Evolutionary conservation across 2,113 vertebrate genomes (phyloP).

Genomic region (Dermatemys mawii): DNA sequence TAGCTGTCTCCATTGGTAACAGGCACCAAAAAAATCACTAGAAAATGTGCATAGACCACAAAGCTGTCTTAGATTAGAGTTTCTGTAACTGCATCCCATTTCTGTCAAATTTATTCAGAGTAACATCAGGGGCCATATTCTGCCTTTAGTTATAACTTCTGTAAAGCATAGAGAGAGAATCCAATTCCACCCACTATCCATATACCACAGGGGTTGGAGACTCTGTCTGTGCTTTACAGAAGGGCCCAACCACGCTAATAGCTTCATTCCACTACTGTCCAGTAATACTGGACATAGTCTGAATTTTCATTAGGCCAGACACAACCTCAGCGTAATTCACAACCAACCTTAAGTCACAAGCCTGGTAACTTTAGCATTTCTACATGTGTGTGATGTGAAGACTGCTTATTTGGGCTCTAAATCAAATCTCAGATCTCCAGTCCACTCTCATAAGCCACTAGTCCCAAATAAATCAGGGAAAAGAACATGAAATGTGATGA

Average conservation of each 20-base stretch:
- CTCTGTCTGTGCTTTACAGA: not conserved
- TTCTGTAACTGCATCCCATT: not conserved
- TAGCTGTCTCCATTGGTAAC: not conserved
- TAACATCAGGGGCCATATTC: not conserved
- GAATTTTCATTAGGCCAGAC: not conserved
- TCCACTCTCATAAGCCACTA: not conserved
- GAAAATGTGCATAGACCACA: not conserved
- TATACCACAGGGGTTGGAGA: not conserved
- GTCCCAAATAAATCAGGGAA: not conserved
- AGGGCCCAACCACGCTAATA: not conserved
- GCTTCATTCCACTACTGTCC: not conserved
- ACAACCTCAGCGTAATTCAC: not conserved
- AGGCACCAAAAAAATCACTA: not conserved
- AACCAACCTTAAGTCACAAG: accelerated
- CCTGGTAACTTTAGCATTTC: not conserved
- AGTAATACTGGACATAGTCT: not conserved
- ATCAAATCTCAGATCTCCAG: not conserved
- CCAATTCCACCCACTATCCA: not conserved
- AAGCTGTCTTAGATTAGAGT: accelerated
- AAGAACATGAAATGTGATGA: not conserved
- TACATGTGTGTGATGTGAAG: accelerated
- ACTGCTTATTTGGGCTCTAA: not conserved
- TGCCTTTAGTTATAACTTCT: not conserved
- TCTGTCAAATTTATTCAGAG: not conserved
- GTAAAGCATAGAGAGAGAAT: not conserved